Evolutionary conservation across 1,140 invertebrate species (phyloP).

Genomic region (Gryllus bimaculatus): DNA sequence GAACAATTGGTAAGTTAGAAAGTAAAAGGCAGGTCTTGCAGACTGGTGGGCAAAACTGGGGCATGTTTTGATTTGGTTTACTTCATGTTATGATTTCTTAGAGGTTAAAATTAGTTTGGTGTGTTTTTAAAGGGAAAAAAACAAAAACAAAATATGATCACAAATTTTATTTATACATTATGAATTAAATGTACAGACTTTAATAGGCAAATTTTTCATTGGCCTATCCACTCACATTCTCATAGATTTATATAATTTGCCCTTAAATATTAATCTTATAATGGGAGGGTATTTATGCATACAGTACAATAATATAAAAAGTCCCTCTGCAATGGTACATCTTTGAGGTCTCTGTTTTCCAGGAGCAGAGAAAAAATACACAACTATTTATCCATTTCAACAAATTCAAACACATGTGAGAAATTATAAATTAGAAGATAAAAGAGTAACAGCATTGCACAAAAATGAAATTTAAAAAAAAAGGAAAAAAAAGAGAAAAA

Average conservation of each 20-base stretch:
- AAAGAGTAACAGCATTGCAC: slow-evolving; percentile 17
- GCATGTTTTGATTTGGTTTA: background rate
- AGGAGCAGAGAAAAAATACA: slow-evolving; percentile 4
- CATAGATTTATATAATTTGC: slow-evolving; percentile 10
- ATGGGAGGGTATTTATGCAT: background rate
- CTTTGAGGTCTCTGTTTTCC: background rate
- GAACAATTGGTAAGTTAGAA: too few species aligned
- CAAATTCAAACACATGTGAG: slow-evolving; percentile 13
- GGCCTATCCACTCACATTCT: slow-evolving; percentile 12
- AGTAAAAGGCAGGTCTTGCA: too few species aligned
- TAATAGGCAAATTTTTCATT: slow-evolving; percentile 16
- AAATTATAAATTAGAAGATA: slow-evolving; percentile 16
- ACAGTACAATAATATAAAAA: slow-evolving; percentile 14
- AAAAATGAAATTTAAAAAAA: slow-evolving; percentile 12
- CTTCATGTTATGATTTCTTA: background rate
- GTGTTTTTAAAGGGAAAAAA: background rate
- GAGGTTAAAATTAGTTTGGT: background rate
- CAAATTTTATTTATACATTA: slow-evolving; percentile 25
- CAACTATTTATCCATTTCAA: slow-evolving; percentile 13
- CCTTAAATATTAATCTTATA: slow-evolving; percentile 7
- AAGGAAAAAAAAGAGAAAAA: slow-evolving; percentile 18
- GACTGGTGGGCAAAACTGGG: too few species aligned
- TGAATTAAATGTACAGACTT: slow-evolving; percentile 23
- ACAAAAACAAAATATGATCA: slow-evolving; percentile 21
- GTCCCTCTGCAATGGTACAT: slow-evolving; percentile 10